Percentiles rank a stretch among this genome's conserved stretches.
phyloP scores from a whole-genome alignment of 1,140 invertebrate species.

The Triops cancriformis region DNA sequence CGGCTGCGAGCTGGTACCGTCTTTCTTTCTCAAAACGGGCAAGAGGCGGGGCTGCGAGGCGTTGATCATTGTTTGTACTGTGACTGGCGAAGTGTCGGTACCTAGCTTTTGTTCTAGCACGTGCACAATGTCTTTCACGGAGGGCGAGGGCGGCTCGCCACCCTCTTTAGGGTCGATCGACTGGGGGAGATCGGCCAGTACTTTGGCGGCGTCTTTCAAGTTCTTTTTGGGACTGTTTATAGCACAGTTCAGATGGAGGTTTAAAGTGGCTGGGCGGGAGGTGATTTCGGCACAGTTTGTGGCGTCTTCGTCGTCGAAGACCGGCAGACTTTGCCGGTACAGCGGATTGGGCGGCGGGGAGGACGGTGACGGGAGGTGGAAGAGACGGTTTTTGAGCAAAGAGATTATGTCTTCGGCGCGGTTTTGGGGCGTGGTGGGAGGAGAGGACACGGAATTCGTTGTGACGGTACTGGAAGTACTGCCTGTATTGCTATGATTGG shows the following conservation, averaged over 20 bases:
- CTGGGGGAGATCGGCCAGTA: not conserved
- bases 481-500: not conserved
- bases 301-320: not conserved
- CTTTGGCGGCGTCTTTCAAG: conserved; percentile 18
- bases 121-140: conserved; percentile 20
- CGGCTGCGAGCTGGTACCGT: conserved; percentile 33
- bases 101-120: conserved; percentile 21
- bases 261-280: conserved; percentile 19
- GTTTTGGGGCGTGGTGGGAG: conserved; percentile 18
- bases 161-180: not conserved
- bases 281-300: not conserved
- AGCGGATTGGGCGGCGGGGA: not conserved
- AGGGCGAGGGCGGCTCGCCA: conserved; percentile 13
- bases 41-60: conserved; percentile 17
- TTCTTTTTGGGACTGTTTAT: not conserved
- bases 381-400: conserved; percentile 25
- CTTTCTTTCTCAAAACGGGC: not conserved
- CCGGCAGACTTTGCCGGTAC: conserved; percentile 23
- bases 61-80: conserved; percentile 11
- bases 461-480: conserved; percentile 17
- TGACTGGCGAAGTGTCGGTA: conserved; percentile 14
- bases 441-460: conserved; percentile 18
- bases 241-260: conserved; percentile 15
- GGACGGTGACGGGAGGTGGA: conserved; percentile 6
- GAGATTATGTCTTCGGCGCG: conserved; percentile 22